Base-by-base conservation (phyloP, 2,113 vertebrate species). In the Tachysurus fulvidraco region DNA sequence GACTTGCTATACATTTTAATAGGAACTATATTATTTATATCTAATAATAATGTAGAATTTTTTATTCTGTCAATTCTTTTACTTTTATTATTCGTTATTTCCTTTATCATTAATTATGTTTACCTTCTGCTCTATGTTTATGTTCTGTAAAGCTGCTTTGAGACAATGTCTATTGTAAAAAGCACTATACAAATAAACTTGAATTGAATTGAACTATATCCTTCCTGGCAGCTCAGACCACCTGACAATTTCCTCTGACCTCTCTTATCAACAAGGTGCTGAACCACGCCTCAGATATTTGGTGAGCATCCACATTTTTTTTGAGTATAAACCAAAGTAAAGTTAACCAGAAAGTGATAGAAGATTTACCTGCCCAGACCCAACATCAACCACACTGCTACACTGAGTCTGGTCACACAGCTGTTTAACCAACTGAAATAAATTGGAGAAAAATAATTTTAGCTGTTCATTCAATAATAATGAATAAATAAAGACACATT, bases 341-440 rank as follows among this genome's bases (percentile, higher is more conserved):
- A 80, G 36, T 67, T 16, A 64, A 80, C 2, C 44, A 11, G 28
- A 83, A 62, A 55, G 59, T 64, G 57, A 30, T 0, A 46, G 21
- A n/a, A 60, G 55, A 67, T 5, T 84, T 93, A 97, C 97, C 97
- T 98, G 97, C 85, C 98, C 98, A 2, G 97, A 97, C n/a, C 98
- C 97, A 0, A 99, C 93, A 0, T 98, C 98, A 89, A 98, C 95
- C 87, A 98, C 95, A 0, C 62, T 90, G 85, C 87, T 88, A 76
- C 97, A 97, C 85, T 88, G 88, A 0, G 95, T 96, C 83, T 94
- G 90, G 5, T 94, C 93, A 90, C 97, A 97, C 74, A 98, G 93
- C 65, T 92, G 89, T 89, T 94, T 96, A 52, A 98, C 96, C 91
- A 97, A 81, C 97, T 98, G 91, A 0, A 76, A 85, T 17, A 76